These are phyloP conservation scores for Melanerpes formicivorus DNA, from an alignment of 2,113 vertebrate species.

Conservation along the genomic window DNA sequence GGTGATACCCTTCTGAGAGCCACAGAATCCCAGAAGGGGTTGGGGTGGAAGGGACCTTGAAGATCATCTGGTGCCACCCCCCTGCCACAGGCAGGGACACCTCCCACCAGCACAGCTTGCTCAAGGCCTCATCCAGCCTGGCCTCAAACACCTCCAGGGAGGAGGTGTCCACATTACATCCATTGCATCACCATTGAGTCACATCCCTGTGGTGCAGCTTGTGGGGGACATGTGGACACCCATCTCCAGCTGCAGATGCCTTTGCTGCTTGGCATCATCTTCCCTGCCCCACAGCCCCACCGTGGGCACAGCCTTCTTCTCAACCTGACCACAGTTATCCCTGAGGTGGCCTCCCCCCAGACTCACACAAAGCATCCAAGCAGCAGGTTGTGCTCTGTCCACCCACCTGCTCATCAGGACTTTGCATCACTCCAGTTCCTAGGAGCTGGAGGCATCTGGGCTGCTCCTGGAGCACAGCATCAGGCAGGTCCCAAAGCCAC, in stretches of 20 bases:
- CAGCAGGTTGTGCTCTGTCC: background rate
- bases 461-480: background rate
- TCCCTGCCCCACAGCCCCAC: background rate
- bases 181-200: fast-evolving
- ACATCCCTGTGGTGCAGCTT: fast-evolving
- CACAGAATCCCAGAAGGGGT: too few species aligned
- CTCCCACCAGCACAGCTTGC: too few species aligned
- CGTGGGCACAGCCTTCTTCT: fast-evolving
- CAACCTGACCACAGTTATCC: fast-evolving
- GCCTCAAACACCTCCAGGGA: too few species aligned
- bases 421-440: fast-evolving
- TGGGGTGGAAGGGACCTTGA: too few species aligned
- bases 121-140: too few species aligned
- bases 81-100: too few species aligned
- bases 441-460: fast-evolving
- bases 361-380: fast-evolving
- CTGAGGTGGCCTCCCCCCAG: fast-evolving
- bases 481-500: background rate
- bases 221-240: fast-evolving
- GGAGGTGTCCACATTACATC: background rate
- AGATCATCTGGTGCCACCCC: too few species aligned
- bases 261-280: background rate
- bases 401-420: fast-evolving
- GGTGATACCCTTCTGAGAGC: background rate
- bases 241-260: background rate